phyloP scores from a whole-genome alignment of 1,140 invertebrate genomes.

The Melitaea cinxia region DNA sequence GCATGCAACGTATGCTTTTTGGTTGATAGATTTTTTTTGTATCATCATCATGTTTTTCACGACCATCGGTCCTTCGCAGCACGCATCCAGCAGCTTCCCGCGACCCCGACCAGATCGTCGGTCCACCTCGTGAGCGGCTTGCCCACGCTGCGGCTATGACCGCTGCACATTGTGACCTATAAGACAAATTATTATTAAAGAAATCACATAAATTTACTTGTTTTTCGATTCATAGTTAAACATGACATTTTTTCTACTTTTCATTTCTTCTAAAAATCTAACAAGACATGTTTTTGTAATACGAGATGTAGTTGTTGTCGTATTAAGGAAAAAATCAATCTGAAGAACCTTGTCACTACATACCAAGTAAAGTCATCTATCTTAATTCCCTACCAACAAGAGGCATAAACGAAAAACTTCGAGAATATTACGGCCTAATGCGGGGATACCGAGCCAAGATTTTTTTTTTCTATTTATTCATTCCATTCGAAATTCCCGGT shows the following conservation, averaged over 20 bases:
- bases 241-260: not conserved
- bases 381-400: constrained; percentile 20
- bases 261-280: not conserved
- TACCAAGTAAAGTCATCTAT: constrained; percentile 17
- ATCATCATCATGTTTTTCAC: too few relatives aligned
- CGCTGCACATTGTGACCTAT: too few relatives aligned
- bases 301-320: not conserved
- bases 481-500: constrained; percentile 17
- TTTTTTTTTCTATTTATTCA: constrained; percentile 14
- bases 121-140: too few relatives aligned
- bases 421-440: constrained; percentile 21
- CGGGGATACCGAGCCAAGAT: constrained; percentile 14
- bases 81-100: too few relatives aligned
- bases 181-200: too few relatives aligned
- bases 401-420: constrained; percentile 16
- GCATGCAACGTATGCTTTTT: too few relatives aligned
- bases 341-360: not conserved
- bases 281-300: not conserved
- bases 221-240: too few relatives aligned
- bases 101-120: too few relatives aligned
- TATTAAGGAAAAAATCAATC: constrained; percentile 2
- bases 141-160: too few relatives aligned
- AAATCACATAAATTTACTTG: too few relatives aligned
- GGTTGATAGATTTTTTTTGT: too few relatives aligned
- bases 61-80: too few relatives aligned